A percentile compares a stretch with the other conserved stretches of the same genome.
Evolutionary conservation across 2,888 invertebrate species (phyloP).

Genomic region (Morpho helenor): DNA sequence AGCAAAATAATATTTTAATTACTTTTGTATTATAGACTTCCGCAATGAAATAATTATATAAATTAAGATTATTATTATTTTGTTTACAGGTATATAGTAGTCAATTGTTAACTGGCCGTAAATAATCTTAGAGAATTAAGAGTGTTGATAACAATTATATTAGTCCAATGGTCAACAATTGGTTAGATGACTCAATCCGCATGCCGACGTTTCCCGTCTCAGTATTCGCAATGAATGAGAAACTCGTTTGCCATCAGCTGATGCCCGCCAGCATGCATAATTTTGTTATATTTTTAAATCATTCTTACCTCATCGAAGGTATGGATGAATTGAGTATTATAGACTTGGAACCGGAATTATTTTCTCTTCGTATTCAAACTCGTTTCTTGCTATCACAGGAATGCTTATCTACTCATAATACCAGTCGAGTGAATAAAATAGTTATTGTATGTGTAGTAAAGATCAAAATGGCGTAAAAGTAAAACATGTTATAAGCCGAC

Average conservation of each 20-base stretch:
- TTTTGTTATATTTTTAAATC: slow-evolving; percentile 40
- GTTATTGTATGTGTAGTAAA: neutral
- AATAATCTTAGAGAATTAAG: neutral
- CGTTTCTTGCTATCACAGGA: slow-evolving; percentile 31
- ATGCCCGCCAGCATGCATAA: slow-evolving; percentile 57
- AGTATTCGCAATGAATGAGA: slow-evolving; percentile 31
- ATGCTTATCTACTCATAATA: slow-evolving; percentile 9
- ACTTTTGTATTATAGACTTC: too few species aligned
- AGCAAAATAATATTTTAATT: too few species aligned
- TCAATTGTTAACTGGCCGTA: too few species aligned
- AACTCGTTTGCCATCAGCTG: slow-evolving; percentile 69
- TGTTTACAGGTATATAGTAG: too few species aligned
- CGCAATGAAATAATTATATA: too few species aligned
- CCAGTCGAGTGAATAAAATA: neutral
- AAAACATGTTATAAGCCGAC: slow-evolving; percentile 2
- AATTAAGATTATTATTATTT: too few species aligned
- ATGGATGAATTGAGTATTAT: slow-evolving; percentile 31
- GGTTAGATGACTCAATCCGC: slow-evolving; percentile 13
- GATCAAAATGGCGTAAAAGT: neutral
- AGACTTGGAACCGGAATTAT: slow-evolving; percentile 49
- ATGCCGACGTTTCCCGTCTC: slow-evolving; percentile 10
- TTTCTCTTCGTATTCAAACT: slow-evolving; percentile 31
- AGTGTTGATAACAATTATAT: slow-evolving; percentile 2
- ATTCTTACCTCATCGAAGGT: slow-evolving; percentile 59
- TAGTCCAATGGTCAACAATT: neutral